Base-by-base conservation (phyloP, 2,797 vertebrate genomes). In the Garrulus glandarius region DNA sequence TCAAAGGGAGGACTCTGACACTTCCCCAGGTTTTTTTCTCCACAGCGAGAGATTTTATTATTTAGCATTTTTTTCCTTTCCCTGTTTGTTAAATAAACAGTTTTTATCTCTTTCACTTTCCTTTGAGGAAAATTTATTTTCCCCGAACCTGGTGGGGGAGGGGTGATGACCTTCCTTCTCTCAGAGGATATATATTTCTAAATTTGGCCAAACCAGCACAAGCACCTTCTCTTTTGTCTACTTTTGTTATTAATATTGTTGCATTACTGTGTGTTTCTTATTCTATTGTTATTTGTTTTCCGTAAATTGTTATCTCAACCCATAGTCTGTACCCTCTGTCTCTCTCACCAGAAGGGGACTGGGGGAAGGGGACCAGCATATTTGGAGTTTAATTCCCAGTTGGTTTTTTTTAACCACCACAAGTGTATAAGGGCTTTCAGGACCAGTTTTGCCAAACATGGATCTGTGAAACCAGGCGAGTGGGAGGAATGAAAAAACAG, bases 331-430 rank as follows among this genome's bases (percentile, higher is more conserved):
- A 8, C 34, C 26, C 34, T 69, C 39, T 53, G 15, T 60, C 20
- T 24, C 23, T 53, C 10, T 47, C 56, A 41, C 21, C 18, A 47
- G 21, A 49, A 23, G 2, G 9, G 5, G 11, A 26, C 11, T 18
- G 8, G 24, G n/a, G 4, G 11, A 61, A 53, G 21, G 6, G 17
- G 17, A 55, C 6, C 3, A 1, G 12, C 5, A 3, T 13, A 36
- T 63, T 55, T 63, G 30, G 12, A 49, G 26, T 41, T 47, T 22
- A 55, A 32, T 63, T 63, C 18, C 26, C 74, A 36, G 8, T 4
- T 55, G 23, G 0, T 11, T 26, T 47, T 27, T 53, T 63, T 61
- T 21, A 55, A 34, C 6, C 17, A 22, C 22, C 18, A 32, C 15
- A 47, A 22, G 14, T 69, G 24, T 13, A 8, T 15, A 65, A 79